These are phyloP conservation scores for Mobula birostris DNA, from an alignment of 2,113 vertebrate species.

Conservation along the genomic window DNA sequence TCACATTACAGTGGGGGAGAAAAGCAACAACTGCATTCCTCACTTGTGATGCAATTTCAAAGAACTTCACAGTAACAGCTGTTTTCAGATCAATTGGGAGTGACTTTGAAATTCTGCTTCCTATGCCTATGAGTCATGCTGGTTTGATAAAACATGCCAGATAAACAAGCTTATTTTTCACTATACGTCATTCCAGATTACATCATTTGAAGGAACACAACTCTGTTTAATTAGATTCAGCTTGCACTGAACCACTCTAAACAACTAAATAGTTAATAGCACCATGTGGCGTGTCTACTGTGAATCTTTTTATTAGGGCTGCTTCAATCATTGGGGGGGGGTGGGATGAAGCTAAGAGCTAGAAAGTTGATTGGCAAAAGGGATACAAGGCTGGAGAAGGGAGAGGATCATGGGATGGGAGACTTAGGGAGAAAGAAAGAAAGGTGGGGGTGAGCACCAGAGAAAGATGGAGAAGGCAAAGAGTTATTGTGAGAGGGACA, in stretches of 20 bases:
- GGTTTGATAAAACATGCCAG: conserved; percentile 16
- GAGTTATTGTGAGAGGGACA: too few relatives aligned
- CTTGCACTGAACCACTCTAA: not conserved
- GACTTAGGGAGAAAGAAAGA: too few relatives aligned
- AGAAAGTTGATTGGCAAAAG: too few relatives aligned
- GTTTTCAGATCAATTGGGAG: not conserved
- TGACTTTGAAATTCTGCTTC: not conserved
- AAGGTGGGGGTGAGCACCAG: too few relatives aligned
- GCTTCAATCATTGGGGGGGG: not conserved
- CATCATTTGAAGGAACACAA: not conserved
- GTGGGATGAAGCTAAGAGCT: too few relatives aligned
- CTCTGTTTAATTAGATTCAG: not conserved
- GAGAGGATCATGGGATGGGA: too few relatives aligned
- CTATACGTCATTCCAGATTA: not conserved
- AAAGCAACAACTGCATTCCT: not conserved
- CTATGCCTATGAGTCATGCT: conserved; percentile 5
- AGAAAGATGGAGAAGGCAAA: too few relatives aligned
- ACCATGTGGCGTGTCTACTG: not conserved
- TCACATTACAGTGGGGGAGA: not conserved
- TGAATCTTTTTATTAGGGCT: not conserved
- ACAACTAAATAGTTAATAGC: not conserved
- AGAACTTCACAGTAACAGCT: not conserved
- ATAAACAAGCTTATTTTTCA: not conserved
- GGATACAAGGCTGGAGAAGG: too few relatives aligned
- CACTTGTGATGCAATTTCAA: not conserved